Conservation (phyloP, 1,140 invertebrate genomes). For the Listronotus bonariensis region DNA sequence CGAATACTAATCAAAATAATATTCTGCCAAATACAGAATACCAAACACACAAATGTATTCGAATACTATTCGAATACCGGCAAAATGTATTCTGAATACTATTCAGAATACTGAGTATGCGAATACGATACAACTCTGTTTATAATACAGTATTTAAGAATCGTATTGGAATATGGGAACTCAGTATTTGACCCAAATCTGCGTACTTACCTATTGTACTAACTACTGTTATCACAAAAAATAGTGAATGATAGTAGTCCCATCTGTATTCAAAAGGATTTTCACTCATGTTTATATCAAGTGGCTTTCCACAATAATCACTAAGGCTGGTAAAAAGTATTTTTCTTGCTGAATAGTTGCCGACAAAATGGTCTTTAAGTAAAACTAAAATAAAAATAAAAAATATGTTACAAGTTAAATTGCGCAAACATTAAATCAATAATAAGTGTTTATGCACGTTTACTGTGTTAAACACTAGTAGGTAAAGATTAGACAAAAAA, state of each 20-base stretch:
- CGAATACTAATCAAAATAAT: too few relatives aligned
- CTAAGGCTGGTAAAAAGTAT: constrained; percentile 67
- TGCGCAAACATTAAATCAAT: too few relatives aligned
- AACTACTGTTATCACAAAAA: constrained; percentile 93
- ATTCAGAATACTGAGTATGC: too few relatives aligned
- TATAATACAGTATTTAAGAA: background rate
- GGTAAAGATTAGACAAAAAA: too few relatives aligned
- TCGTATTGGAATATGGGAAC: background rate
- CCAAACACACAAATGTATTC: too few relatives aligned
- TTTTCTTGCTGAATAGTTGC: constrained; percentile 58
- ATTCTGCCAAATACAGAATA: too few relatives aligned
- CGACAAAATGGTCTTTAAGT: constrained; percentile 59
- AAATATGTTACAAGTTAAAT: background rate
- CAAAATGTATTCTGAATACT: too few relatives aligned
- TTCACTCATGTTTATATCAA: constrained; percentile 64
- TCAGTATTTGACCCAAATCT: background rate
- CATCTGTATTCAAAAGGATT: constrained; percentile 76
- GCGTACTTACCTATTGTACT: constrained; percentile 84
- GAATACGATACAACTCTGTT: too few relatives aligned
- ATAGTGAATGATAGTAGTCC: constrained; percentile 93
- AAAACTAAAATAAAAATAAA: constrained; percentile 28
- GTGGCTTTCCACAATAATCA: constrained; percentile 71
- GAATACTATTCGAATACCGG: too few relatives aligned
- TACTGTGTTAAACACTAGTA: too few relatives aligned
- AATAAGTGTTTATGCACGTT: too few relatives aligned